Conservation (phyloP, 92 coral and sea anemone species). For the Zoanthus gigantus region DNA sequence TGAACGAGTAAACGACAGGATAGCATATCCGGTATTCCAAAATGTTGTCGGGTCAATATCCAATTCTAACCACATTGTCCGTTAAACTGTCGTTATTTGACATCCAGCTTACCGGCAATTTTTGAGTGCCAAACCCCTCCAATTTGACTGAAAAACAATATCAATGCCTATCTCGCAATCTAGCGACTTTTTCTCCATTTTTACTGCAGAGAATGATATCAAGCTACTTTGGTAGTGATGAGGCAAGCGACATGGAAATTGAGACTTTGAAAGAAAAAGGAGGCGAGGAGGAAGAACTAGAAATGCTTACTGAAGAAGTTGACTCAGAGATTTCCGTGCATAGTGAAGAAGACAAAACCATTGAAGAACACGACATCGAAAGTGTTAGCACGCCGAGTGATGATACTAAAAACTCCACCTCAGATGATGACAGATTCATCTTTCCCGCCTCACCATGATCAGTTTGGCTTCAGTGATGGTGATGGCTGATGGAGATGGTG, state of each 20-base stretch:
- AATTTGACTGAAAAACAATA: no score
- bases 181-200: neutral
- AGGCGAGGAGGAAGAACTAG: neutral
- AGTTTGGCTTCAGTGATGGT: neutral
- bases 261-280: slow-evolving; percentile 7
- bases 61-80: no score
- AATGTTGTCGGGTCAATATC: no score
- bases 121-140: neutral
- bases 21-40: no score
- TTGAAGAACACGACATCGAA: slow-evolving; percentile 26
- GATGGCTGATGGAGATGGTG: no score
- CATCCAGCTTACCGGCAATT: no score
- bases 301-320: neutral
- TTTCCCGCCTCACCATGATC: slow-evolving; percentile 16
- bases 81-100: no score
- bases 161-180: neutral
- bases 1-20: no score
- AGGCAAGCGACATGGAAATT: slow-evolving; percentile 27
- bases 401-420: slow-evolving; percentile 8
- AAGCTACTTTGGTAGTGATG: slow-evolving; percentile 40
- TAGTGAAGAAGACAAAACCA: slow-evolving; percentile 26
- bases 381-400: slow-evolving; percentile 27
- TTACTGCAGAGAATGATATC: slow-evolving; percentile 35
- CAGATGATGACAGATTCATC: slow-evolving; percentile 25
- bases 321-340: neutral